Percentiles rank a stretch among this genome's conserved stretches.
Evolutionary conservation across 2,113 vertebrate genomes (phyloP).

Genomic region (Capra hircus): DNA sequence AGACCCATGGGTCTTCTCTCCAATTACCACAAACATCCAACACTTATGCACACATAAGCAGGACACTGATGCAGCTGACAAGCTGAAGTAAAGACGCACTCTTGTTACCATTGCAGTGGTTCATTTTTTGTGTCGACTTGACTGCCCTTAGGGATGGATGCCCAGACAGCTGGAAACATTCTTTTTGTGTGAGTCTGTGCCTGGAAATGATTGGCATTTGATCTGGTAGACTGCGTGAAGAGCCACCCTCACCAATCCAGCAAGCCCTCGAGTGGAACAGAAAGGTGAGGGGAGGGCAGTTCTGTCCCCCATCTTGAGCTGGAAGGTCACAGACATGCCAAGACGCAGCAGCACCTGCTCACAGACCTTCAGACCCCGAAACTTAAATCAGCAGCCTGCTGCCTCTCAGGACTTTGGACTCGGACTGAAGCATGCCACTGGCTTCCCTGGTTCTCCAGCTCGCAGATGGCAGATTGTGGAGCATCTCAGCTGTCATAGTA

Average conservation of each 20-base stretch:
- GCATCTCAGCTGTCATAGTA: background rate
- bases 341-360: background rate
- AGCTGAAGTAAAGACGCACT: background rate
- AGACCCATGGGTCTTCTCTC: background rate
- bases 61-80: background rate
- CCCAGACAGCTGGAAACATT: background rate
- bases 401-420: background rate
- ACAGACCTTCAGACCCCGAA: background rate
- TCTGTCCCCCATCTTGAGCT: background rate
- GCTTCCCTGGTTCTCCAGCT: background rate
- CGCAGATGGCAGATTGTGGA: fast-evolving
- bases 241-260: background rate
- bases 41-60: background rate
- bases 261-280: background rate
- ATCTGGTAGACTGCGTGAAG: no score
- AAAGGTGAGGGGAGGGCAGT: background rate
- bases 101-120: fast-evolving
- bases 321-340: background rate
- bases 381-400: no score
- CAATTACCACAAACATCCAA: background rate
- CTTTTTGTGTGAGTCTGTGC: no score
- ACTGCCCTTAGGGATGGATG: background rate
- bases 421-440: background rate
- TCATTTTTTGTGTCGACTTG: no score
- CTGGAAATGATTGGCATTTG: background rate